phyloP scores from a whole-genome alignment of 2,113 vertebrate species.

The Anhinga anhinga region DNA sequence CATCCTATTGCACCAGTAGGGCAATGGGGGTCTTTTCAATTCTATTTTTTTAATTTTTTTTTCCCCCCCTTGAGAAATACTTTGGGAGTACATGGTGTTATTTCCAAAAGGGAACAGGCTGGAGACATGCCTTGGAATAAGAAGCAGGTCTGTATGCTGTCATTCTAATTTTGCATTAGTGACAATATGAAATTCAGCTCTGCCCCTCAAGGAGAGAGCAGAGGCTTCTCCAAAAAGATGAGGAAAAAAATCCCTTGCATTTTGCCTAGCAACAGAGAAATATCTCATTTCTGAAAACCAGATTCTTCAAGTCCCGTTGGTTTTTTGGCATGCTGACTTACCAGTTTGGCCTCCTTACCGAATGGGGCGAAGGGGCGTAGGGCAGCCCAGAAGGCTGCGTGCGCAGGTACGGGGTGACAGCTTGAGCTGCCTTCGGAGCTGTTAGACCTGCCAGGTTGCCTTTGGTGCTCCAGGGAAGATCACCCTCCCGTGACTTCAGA shows the following conservation, averaged over 20 bases:
- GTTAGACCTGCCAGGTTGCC: neutral
- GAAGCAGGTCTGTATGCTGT: slow-evolving; percentile 32
- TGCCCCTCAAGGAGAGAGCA: slow-evolving; percentile 38
- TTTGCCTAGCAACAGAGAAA: slow-evolving; percentile 42
- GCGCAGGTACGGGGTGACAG: accelerated
- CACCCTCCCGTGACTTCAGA: accelerated
- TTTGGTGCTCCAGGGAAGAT: accelerated
- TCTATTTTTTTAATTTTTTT: neutral
- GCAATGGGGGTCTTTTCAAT: neutral
- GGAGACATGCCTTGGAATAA: slow-evolving; percentile 36
- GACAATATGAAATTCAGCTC: slow-evolving; percentile 32
- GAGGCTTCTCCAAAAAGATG: slow-evolving; percentile 15
- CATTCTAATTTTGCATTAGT: slow-evolving; percentile 15
- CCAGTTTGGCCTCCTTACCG: neutral
- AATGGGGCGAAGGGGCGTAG: accelerated
- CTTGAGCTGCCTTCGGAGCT: neutral
- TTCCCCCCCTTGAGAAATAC: neutral
- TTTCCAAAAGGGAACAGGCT: slow-evolving; percentile 16
- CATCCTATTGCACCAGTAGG: neutral
- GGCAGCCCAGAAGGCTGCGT: accelerated
- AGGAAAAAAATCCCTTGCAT: neutral
- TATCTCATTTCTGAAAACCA: neutral
- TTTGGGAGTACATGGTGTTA: neutral
- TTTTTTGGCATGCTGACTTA: neutral
- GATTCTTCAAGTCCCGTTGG: neutral